phyloP scores from a whole-genome alignment of 2,888 invertebrate genomes.

The Parnassius smintheus region DNA sequence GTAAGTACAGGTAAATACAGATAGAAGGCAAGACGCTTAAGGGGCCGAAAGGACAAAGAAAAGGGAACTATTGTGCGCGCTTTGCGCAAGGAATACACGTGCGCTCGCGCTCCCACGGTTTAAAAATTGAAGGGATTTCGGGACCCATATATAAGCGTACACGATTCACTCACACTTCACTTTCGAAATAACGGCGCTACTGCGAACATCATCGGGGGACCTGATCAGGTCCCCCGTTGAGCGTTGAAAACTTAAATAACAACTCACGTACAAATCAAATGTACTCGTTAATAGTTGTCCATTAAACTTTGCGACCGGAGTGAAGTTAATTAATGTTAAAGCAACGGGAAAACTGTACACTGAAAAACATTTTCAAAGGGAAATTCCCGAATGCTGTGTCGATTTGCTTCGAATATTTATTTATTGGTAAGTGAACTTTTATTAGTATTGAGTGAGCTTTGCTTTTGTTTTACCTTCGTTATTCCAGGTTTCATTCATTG shows the following conservation, averaged over 20 bases:
- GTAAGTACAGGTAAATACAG: slow-evolving; percentile 69
- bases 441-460: slow-evolving; percentile 29
- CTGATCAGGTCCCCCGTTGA: slow-evolving; percentile 50
- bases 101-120: slow-evolving; percentile 72
- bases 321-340: slow-evolving; percentile 53
- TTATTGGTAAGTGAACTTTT: slow-evolving; percentile 43
- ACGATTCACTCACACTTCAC: slow-evolving; percentile 48
- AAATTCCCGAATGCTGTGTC: slow-evolving; percentile 32
- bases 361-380: slow-evolving; percentile 43
- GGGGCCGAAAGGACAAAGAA: slow-evolving; percentile 71
- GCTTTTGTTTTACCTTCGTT: slow-evolving; percentile 25
- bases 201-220: slow-evolving; percentile 63
- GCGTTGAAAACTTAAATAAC: slow-evolving; percentile 27
- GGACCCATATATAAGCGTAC: slow-evolving; percentile 63
- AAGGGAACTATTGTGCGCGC: slow-evolving; percentile 67
- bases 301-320: slow-evolving; percentile 51
- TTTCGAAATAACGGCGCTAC: slow-evolving; percentile 55
- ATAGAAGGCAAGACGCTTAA: slow-evolving; percentile 72
- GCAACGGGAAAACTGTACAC: slow-evolving; percentile 44
- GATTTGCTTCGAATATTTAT: slow-evolving; percentile 38
- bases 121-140: slow-evolving; percentile 51
- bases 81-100: slow-evolving; percentile 73
- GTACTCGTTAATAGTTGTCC: slow-evolving; percentile 45
- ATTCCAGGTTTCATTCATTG: slow-evolving; percentile 5
- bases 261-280: slow-evolving; percentile 28